Percentiles rank a stretch among this genome's conserved stretches.
phyloP scores from a whole-genome alignment of 1,140 invertebrate genomes.

The Lerema accius region DNA sequence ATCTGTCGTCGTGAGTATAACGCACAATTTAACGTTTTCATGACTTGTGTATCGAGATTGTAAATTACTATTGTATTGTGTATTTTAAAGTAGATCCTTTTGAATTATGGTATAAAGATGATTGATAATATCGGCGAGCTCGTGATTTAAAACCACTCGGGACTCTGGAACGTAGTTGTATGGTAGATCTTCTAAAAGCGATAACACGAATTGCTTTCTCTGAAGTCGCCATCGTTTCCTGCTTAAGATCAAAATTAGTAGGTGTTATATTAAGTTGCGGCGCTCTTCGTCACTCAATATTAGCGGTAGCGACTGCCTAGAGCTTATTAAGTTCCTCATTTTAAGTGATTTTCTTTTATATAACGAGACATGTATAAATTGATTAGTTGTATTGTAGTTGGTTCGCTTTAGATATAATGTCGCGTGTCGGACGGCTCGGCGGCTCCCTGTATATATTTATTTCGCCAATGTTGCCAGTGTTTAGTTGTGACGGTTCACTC shows the following conservation, averaged over 20 bases:
- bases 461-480: constrained; percentile 45
- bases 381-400: constrained; percentile 31
- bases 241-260: constrained; percentile 1
- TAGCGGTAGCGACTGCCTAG: constrained; percentile 27
- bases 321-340: constrained; percentile 45
- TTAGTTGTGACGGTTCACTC: constrained; percentile 23
- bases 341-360: constrained; percentile 41
- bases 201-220: background rate
- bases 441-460: constrained; percentile 44
- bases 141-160: too few species aligned
- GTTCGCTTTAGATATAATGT: constrained; percentile 37
- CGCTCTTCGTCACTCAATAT: constrained; percentile 1
- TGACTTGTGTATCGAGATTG: background rate
- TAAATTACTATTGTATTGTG: too few species aligned
- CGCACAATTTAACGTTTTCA: background rate
- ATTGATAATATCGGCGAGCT: too few species aligned
- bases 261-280: background rate
- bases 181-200: background rate
- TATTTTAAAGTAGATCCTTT: too few species aligned
- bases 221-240: background rate
- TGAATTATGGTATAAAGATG: too few species aligned
- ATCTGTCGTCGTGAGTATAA: background rate
- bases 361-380: constrained; percentile 39
- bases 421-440: constrained; percentile 35
- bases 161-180: too few species aligned